phyloP scores from a whole-genome alignment of 2,113 vertebrate species.

The Rattus rattus region DNA sequence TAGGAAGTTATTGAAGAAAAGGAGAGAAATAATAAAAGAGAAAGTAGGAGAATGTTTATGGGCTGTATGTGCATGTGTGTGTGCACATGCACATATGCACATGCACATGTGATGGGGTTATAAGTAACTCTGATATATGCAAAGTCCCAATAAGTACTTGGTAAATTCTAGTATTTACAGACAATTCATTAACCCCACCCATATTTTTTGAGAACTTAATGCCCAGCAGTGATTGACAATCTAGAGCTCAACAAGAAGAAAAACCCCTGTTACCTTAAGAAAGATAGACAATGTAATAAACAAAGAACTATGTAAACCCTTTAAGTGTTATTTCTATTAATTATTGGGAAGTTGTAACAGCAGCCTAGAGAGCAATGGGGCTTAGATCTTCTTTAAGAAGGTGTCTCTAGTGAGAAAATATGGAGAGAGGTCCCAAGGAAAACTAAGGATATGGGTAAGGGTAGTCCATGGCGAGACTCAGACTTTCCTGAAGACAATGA shows the following conservation, averaged over 20 bases:
- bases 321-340: neutral
- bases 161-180: neutral
- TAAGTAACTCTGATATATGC: neutral
- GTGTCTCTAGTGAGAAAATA: too few species aligned
- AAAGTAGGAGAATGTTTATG: conserved; percentile 34
- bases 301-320: neutral
- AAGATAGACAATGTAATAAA: neutral
- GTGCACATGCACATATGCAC: neutral
- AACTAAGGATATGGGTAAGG: neutral
- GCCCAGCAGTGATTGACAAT: neutral
- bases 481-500: neutral
- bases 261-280: neutral
- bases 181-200: neutral
- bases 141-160: neutral
- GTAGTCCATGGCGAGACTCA: neutral
- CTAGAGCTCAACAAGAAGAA: neutral
- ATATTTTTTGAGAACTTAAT: conserved; percentile 1
- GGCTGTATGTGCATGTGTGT: neutral
- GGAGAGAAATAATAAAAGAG: neutral
- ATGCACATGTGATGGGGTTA: too few species aligned
- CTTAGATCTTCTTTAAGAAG: neutral
- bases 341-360: neutral
- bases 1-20: conserved; percentile 22
- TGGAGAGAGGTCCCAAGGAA: neutral
- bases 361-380: neutral